These are phyloP conservation scores for Eolophus roseicapilla DNA, from an alignment of 2,113 vertebrate species.

Conservation along the genomic window DNA sequence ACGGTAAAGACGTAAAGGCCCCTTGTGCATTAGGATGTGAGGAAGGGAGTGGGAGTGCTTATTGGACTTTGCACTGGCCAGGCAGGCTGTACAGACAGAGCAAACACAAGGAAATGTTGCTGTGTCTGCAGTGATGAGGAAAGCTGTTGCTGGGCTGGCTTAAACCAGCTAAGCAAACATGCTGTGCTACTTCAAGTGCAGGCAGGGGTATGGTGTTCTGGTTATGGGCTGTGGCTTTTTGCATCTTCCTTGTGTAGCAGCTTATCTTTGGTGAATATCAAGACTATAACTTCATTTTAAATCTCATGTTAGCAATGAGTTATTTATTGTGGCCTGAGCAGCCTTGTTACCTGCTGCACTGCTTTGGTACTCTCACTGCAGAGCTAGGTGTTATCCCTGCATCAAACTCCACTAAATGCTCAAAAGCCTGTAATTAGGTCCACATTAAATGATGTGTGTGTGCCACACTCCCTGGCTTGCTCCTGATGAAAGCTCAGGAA, in stretches of 20 bases:
- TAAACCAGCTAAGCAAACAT: neutral
- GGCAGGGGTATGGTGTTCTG: neutral
- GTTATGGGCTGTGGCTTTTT: neutral
- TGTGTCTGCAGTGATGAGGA: neutral
- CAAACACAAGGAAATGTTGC: neutral
- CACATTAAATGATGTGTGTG: neutral
- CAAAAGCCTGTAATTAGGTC: conserved; percentile 23
- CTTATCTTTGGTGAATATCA: neutral
- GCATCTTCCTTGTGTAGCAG: neutral
- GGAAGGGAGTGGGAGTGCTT: neutral
- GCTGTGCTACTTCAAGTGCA: neutral
- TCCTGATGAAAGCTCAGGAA: neutral
- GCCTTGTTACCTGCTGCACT: neutral
- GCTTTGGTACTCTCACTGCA: neutral
- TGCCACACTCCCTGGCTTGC: neutral
- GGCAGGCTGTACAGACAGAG: neutral
- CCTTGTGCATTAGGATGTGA: neutral
- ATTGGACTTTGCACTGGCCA: neutral
- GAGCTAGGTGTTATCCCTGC: neutral
- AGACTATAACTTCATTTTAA: neutral
- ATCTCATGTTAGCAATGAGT: neutral
- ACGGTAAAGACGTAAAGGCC: rapidly evolving
- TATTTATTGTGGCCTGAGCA: neutral
- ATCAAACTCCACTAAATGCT: neutral
- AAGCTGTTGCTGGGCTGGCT: neutral